Conservation (phyloP, 2,113 vertebrate species). For the Cnemophilus loriae region DNA sequence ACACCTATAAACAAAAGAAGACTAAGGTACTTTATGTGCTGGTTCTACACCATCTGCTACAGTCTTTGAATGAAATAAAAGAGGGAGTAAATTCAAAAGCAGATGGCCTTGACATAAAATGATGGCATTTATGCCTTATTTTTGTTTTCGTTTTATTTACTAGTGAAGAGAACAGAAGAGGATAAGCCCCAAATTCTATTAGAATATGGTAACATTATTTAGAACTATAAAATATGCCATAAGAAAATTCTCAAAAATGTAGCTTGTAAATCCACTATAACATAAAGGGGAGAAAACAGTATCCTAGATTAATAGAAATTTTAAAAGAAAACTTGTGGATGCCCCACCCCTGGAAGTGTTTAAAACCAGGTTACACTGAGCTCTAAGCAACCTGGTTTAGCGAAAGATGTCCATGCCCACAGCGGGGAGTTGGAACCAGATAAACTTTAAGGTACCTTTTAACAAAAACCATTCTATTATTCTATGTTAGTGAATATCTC, state of each 20-base stretch:
- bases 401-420: not conserved
- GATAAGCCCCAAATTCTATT: not conserved
- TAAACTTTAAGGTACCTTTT: not conserved
- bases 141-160: not conserved
- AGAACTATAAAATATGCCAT: not conserved
- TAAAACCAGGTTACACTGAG: not conserved
- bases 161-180: not conserved
- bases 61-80: not conserved
- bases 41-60: slow-evolving; percentile 21
- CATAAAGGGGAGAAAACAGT: not conserved
- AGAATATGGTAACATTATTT: not conserved
- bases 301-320: not conserved
- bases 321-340: not conserved
- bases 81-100: not conserved
- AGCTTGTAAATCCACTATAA: not conserved
- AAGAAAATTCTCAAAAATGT: not conserved
- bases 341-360: not conserved
- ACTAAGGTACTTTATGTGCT: not conserved
- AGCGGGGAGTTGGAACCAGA: not conserved
- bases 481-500: not conserved
- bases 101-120: slow-evolving; percentile 18
- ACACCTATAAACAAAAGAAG: slow-evolving; percentile 29
- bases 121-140: not conserved
- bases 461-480: not conserved
- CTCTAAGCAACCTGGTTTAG: not conserved